phyloP scores from a whole-genome alignment of 2,888 invertebrate genomes.

The Alcis repandata region DNA sequence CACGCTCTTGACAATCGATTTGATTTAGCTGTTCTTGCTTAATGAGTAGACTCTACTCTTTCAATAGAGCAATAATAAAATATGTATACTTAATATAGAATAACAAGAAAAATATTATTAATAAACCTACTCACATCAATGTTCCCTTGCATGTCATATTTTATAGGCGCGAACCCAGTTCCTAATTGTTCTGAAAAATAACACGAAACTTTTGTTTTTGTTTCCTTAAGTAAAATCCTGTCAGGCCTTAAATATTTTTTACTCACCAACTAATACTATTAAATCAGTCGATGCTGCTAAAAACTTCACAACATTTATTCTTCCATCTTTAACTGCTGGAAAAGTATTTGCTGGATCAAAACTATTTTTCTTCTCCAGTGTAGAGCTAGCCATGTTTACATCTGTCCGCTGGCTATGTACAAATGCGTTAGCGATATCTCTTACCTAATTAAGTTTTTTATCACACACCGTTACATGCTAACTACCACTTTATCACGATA shows the following conservation, averaged over 20 bases:
- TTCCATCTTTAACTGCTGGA: slow-evolving; percentile 83
- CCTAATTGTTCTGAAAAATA: slow-evolving; percentile 90
- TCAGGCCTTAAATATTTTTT: not conserved
- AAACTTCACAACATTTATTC: slow-evolving; percentile 87
- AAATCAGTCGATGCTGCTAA: slow-evolving; percentile 88
- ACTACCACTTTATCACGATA: slow-evolving; percentile 42
- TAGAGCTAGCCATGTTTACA: slow-evolving; percentile 65
- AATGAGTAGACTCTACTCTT: too few relatives aligned
- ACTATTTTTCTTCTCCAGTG: slow-evolving; percentile 47
- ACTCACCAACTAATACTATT: slow-evolving; percentile 88
- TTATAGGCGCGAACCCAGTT: slow-evolving; percentile 90
- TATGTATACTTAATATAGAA: too few relatives aligned
- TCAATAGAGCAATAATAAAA: too few relatives aligned
- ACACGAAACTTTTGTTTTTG: slow-evolving; percentile 4
- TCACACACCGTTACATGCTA: slow-evolving; percentile 49
- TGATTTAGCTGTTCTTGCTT: too few relatives aligned
- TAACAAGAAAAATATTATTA: not conserved
- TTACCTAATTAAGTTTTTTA: slow-evolving; percentile 42
- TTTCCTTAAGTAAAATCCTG: not conserved
- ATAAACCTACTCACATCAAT: slow-evolving; percentile 86
- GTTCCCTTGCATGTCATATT: slow-evolving; percentile 92
- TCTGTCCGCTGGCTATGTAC: slow-evolving; percentile 32
- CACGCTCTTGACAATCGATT: too few relatives aligned
- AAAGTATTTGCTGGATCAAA: slow-evolving; percentile 75
- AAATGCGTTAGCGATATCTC: slow-evolving; percentile 37